phyloP scores from a whole-genome alignment of 2,113 vertebrate genomes.

The Leuciscus idus region DNA sequence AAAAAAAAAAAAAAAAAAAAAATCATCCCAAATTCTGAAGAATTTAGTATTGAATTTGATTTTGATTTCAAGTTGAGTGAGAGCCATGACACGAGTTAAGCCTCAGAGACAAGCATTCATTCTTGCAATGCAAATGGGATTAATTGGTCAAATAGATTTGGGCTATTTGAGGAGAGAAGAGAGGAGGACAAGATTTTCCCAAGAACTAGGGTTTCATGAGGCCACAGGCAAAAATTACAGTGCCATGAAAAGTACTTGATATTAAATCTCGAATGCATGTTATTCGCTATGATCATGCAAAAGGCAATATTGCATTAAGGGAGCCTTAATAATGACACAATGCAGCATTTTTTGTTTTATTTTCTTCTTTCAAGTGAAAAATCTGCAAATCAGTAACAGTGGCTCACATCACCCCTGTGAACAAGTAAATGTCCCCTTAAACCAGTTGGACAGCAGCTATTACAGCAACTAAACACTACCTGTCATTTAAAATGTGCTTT shows the following conservation, averaged over 20 bases:
- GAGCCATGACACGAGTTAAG: neutral
- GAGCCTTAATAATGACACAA: neutral
- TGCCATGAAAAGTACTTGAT: neutral
- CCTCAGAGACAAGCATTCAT: conserved; percentile 8
- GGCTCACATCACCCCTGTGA: neutral
- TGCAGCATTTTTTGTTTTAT: neutral
- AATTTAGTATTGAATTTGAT: neutral
- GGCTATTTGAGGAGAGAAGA: neutral
- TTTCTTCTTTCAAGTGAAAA: neutral
- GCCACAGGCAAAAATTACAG: neutral
- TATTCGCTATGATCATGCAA: neutral
- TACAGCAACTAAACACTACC: neutral
- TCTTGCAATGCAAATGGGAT: neutral
- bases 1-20: neutral
- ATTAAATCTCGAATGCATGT: neutral
- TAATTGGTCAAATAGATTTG: conserved; percentile 14
- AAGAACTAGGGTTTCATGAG: neutral
- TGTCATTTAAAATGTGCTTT: neutral
- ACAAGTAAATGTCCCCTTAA: neutral
- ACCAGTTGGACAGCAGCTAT: neutral
- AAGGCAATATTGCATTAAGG: neutral
- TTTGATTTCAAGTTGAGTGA: neutral
- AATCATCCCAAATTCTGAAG: conserved; percentile 7
- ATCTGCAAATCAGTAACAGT: neutral
- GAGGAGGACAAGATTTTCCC: neutral